phyloP scores from a whole-genome alignment of 2,888 invertebrate genomes.

The Rotaria sp. region DNA sequence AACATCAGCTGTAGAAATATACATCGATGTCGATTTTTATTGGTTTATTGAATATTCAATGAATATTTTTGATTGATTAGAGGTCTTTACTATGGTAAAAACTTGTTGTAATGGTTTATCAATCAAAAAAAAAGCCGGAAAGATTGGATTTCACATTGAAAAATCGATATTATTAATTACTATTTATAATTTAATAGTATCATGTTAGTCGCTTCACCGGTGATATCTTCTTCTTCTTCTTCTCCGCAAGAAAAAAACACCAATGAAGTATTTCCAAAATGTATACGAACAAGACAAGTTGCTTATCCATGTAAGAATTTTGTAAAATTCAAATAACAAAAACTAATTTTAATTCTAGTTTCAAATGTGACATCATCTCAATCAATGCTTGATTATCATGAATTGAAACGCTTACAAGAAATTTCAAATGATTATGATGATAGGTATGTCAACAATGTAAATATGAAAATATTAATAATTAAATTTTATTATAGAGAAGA shows the following conservation, averaged over 20 bases:
- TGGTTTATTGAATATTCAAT: neutral
- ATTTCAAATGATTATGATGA: neutral
- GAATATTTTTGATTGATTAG: neutral
- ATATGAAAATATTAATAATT: neutral
- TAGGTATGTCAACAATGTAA: neutral
- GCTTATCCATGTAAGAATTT: neutral
- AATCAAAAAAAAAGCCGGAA: neutral
- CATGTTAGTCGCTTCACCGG: neutral
- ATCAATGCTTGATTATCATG: constrained; percentile 1
- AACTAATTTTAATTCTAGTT: neutral
- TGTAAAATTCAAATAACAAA: neutral
- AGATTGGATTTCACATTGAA: neutral
- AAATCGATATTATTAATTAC: neutral
- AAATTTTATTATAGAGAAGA: constrained; percentile 20
- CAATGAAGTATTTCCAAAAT: constrained; percentile 20
- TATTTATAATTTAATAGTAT: neutral
- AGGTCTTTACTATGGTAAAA: neutral
- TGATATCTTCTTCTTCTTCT: neutral
- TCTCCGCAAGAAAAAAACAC: neutral
- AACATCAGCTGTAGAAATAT: neutral
- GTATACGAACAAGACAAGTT: neutral
- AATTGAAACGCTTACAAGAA: neutral
- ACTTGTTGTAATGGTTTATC: neutral
- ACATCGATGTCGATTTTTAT: neutral
- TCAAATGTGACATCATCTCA: neutral